Conservation (phyloP, 2,113 vertebrate species). For the Panthera uncia region DNA sequence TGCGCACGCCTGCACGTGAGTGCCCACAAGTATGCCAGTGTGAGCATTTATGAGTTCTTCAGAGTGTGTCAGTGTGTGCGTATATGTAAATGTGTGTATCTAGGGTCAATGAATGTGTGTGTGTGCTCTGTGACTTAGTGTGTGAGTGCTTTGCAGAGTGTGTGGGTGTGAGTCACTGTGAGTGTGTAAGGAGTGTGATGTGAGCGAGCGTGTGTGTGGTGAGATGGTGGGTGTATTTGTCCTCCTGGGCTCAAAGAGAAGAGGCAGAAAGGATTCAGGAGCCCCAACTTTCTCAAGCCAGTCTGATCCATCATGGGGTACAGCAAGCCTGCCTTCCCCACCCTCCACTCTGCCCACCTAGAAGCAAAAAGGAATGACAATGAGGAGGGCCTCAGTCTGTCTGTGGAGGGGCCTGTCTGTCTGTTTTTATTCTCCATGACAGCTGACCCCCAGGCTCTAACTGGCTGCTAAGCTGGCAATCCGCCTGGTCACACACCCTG, state of each 20-base stretch:
- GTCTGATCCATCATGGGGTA: not conserved
- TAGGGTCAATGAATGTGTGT: not conserved
- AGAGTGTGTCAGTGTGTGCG: not conserved
- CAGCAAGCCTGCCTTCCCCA: not conserved
- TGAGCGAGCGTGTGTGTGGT: not conserved
- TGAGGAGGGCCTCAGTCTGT: not conserved
- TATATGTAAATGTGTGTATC: not conserved
- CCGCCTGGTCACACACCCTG: not conserved
- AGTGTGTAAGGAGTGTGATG: not conserved
- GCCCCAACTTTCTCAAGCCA: not conserved
- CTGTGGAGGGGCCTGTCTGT: not conserved
- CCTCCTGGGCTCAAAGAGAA: not conserved
- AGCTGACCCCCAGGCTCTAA: not conserved
- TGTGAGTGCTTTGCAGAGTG: not conserved
- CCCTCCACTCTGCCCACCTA: not conserved
- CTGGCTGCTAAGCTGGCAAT: not conserved
- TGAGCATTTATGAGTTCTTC: not conserved
- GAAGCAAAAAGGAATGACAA: not conserved
- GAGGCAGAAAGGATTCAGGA: not conserved
- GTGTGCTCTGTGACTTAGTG: not conserved
- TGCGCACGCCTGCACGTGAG: no score
- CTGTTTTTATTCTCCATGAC: not conserved
- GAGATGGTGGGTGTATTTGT: not conserved
- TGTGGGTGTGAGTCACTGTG: not conserved
- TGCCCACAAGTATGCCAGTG: no score